These are phyloP conservation scores for Ectropis grisescens DNA, from an alignment of 1,140 invertebrate species.

Conservation along the genomic window DNA sequence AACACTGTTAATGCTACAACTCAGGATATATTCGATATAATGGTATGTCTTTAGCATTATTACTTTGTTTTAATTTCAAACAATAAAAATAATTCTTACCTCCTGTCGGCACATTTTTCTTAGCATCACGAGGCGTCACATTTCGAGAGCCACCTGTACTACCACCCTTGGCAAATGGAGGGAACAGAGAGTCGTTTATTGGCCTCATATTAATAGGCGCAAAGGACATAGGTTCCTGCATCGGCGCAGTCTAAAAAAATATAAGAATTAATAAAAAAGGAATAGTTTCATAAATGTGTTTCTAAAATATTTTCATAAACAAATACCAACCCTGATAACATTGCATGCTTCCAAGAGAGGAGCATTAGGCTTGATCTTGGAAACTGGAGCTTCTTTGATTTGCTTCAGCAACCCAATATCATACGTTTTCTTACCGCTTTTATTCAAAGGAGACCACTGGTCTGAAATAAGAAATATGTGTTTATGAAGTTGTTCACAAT, in stretches of 20 bases:
- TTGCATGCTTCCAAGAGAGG: slow-evolving; percentile 50
- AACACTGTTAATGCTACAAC: too few relatives aligned
- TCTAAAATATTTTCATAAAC: too few relatives aligned
- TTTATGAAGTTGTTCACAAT: too few relatives aligned
- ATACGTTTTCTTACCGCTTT: slow-evolving; percentile 85
- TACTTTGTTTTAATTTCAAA: too few relatives aligned
- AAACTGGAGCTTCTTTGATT: slow-evolving; percentile 80
- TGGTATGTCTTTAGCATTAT: too few relatives aligned
- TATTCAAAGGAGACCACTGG: slow-evolving; percentile 90
- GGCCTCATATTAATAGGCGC: slow-evolving; percentile 42
- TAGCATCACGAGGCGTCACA: slow-evolving; percentile 35
- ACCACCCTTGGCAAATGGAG: slow-evolving; percentile 40
- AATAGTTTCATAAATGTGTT: not conserved
- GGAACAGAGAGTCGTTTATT: slow-evolving; percentile 47
- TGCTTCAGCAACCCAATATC: slow-evolving; percentile 83
- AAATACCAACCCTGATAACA: slow-evolving; percentile 44
- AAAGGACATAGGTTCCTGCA: slow-evolving; percentile 41
- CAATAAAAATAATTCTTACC: too few relatives aligned
- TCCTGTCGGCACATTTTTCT: too few relatives aligned
- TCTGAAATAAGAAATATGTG: slow-evolving; percentile 49
- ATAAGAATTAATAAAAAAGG: not conserved
- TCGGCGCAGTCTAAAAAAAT: slow-evolving; percentile 33
- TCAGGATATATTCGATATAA: too few relatives aligned
- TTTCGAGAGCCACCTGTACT: slow-evolving; percentile 33
- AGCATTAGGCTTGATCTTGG: slow-evolving; percentile 79